Base-by-base conservation (phyloP, 2,113 vertebrate species). In the Plecotus auritus region DNA sequence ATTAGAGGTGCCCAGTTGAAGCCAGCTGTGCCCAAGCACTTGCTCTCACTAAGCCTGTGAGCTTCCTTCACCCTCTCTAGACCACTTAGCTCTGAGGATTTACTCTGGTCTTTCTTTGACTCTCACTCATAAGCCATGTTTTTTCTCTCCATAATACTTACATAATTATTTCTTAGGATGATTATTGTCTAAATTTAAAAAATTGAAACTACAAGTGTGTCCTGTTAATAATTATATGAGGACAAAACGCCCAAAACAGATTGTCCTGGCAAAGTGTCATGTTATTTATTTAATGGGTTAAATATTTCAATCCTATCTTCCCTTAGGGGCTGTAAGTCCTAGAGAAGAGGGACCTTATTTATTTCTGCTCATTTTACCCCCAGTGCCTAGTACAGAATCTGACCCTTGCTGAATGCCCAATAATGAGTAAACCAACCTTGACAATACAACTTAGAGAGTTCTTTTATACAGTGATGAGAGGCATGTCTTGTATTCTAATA, bases 311-410 rank as follows among this genome's bases (percentile, higher is more conserved):
- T 22, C 18, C 51, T 61, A 0, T 64, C 64, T 93, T 94, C 20
- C 14, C 30, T 85, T 87, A 40, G 18, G 16, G 40, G 87, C 22
- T 42, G 0, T 30, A 45, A 13, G 4, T 81, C 28, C 45, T 70
- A 30, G 17, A 87, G 30, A 59, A 14, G 5, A 92, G 26, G 16
- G 16, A 49, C n/a, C 3, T 42, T 5, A 85, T n/a, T 86, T 74
- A 61, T n/a, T 91, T 77, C 59, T 96, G 26, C 61, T 73, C n/a
- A 70, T 61, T 90, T 80, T 90, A 93, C 45, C n/a, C 28, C 66
- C 35, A 90, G 1, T 69, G 49, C 14, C 47, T 77, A 11, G 8
- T 64, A 77, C 0, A 56, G n/a, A 80, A 40, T 80, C 54, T 87
- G 10, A 0, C 13, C 51, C 12, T 94, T 30, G 72, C 14, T 22